These are phyloP conservation scores for Chelon labrosus DNA, from an alignment of 2,797 vertebrate genomes.

Conservation along the genomic window DNA sequence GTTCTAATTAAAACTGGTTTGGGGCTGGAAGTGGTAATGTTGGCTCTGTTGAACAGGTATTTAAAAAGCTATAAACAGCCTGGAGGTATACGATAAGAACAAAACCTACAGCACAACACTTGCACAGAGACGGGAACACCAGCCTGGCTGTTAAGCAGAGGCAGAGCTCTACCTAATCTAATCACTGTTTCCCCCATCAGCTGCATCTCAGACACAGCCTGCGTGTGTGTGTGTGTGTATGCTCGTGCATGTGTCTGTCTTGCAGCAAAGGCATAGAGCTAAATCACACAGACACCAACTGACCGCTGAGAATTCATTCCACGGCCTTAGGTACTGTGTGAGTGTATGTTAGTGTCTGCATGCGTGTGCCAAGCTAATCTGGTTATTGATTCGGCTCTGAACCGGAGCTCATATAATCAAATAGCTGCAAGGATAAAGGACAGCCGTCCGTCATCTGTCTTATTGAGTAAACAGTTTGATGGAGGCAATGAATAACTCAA, in stretches of 20 bases:
- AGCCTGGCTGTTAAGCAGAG: slow-evolving; percentile 65
- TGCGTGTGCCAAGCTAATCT: slow-evolving; percentile 64
- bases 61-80: slow-evolving; percentile 81
- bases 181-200: slow-evolving; percentile 83
- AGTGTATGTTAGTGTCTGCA: slow-evolving; percentile 31
- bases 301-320: slow-evolving; percentile 73
- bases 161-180: slow-evolving; percentile 82
- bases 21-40: slow-evolving; percentile 71
- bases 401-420: slow-evolving; percentile 81
- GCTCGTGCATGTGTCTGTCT: slow-evolving; percentile 42
- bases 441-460: slow-evolving; percentile 80
- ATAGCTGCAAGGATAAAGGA: slow-evolving; percentile 77
- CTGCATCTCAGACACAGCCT: slow-evolving; percentile 73
- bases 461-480: slow-evolving; percentile 79
- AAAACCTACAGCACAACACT: slow-evolving; percentile 69
- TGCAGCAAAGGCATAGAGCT: slow-evolving; percentile 72
- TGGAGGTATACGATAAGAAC: slow-evolving; percentile 69
- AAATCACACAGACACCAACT: slow-evolving; percentile 71
- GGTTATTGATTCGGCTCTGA: slow-evolving; percentile 81
- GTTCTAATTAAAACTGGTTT: slow-evolving; percentile 73
- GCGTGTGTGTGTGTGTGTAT: slow-evolving; percentile 22
- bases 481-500: slow-evolving; percentile 66
- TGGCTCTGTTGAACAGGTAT: slow-evolving; percentile 81
- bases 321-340: slow-evolving; percentile 55
- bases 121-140: slow-evolving; percentile 36